Evolutionary conservation across 2,113 vertebrate genomes (phyloP), one percentile per base, ranked within the genome.

Genomic region (Halcyon malimbica): DNA sequence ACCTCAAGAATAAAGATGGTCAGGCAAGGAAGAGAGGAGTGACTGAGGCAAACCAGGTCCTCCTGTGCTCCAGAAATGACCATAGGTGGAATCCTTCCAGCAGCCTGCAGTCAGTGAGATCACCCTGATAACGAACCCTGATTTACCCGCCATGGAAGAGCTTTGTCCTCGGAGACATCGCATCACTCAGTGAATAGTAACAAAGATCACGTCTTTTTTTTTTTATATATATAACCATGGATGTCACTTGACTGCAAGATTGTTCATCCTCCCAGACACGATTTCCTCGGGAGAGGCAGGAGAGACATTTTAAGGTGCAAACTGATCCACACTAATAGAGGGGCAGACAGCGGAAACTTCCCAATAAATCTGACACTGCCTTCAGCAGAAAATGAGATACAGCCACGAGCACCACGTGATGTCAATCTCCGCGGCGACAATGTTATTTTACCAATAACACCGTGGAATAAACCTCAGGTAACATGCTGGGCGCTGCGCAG

Each of bases 61-160:
- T 11, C 68, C 68, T 42, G 79, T 42, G 87, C 33, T 26, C 12
- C 77, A 63, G 29, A 74, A 31, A 39, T 51, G 92, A 48, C 88
- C 92, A 29, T 39, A 75, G 44, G 83, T 3, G 56, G 64, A 64
- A 35, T 6, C 78, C 94, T 73, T 29, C 6, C 5, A 77, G 78
- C 87, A 91, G 74, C 5, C 57, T 1, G 67, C 17, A 71, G 79
- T 84, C 91, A 77, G 68, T 2, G 71, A 24, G 44, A 87, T 91
- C 82, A 92, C 62, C 95, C 69, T 33, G 90, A 83, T 78, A 86
- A 95, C 62, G 83, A 92, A 69, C 96, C 78, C 88, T 18, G 86
- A 69, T 80, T 48, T 87, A 60, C 89, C 62, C 81, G 93, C 11
- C 4, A 51, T 5, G 51, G 26, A 28, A 39, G 69, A 57, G 53